Base-by-base conservation (phyloP, 1,140 invertebrate species). In the Acyrthosiphon pisum region DNA sequence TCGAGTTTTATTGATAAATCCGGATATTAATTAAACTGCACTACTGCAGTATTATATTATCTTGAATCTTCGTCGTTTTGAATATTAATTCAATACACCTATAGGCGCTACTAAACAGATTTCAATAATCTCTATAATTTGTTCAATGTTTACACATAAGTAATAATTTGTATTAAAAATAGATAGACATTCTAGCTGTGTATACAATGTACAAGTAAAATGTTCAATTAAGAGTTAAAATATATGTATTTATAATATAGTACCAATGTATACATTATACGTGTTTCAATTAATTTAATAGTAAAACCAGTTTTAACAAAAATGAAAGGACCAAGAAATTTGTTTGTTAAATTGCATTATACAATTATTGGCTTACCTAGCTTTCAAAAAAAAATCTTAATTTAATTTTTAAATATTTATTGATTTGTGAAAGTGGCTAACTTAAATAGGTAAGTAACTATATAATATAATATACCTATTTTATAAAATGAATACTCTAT, bases 61-160 rank as follows among this genome's bases (percentile, higher is more conserved):
- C 60, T 76, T n/a, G 30, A 76, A n/a, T n/a, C 4, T n/a, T 76
- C 60, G 60, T 76, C n/a, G 30, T n/a, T n/a, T 76, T n/a, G 30
- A 76, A 76, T n/a, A 76, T n/a, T 76, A 76, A 76, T 76, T 18
- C 18, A n/a, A 68, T 68, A n/a, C 20, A 76, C 60, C 60, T n/a
- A 76, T 76, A n/a, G 60, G 60, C 30, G 60, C 30, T 76, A n/a
- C 60, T 6, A 18, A 76, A 76, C n/a, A n/a, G 60, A 18, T 76
- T 18, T 76, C n/a, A 76, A n/a, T 76, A 76, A 76, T 76, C 26
- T n/a, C 60, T 76, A 76, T 76, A 76, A 76, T 76, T 76, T 76
- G 60, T 76, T 76, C 60, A n/a, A 14, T 76, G 60, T 76, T 76
- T 76, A 76, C 60, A 76, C 60, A 18, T 6, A n/a, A 18, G 60